Percentiles rank a stretch among this genome's conserved stretches.
phyloP scores from a whole-genome alignment of 2,888 invertebrate genomes.

The Sesia bembeciformis region DNA sequence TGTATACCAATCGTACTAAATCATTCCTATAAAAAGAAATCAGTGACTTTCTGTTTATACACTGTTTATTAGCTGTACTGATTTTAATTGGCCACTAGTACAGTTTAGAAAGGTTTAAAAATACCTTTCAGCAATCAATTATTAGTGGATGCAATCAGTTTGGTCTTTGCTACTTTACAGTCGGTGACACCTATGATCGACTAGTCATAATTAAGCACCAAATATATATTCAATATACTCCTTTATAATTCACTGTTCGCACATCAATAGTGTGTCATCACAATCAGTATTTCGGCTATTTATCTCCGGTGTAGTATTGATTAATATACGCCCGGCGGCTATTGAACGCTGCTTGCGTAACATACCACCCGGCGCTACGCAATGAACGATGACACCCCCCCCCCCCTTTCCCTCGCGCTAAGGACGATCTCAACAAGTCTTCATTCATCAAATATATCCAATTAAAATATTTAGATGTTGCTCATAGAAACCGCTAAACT shows the following conservation, averaged over 20 bases:
- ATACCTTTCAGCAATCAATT: too few species aligned
- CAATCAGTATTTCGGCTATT: slow-evolving; percentile 10
- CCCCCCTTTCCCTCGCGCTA: not conserved
- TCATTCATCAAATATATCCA: not conserved
- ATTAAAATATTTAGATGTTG: too few species aligned
- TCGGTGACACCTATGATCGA: too few species aligned
- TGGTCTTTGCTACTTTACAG: too few species aligned
- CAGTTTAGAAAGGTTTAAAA: too few species aligned
- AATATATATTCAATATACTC: not conserved
- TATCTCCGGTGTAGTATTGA: slow-evolving; percentile 16
- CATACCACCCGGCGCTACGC: not conserved
- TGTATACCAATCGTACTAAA: too few species aligned
- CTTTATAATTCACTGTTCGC: not conserved
- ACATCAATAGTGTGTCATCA: slow-evolving; percentile 4
- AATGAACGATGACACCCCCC: not conserved
- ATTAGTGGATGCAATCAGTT: too few species aligned
- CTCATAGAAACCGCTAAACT: too few species aligned
- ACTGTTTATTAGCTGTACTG: too few species aligned
- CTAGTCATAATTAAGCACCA: not conserved
- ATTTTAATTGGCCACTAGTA: too few species aligned
- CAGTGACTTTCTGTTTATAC: too few species aligned
- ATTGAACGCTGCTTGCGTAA: slow-evolving; percentile 10
- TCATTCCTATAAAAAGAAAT: too few species aligned
- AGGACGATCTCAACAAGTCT: not conserved
- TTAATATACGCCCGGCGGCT: slow-evolving; percentile 18